These are phyloP conservation scores for Typhlomys cinereus DNA, from an alignment of 2,113 vertebrate species.

Conservation along the genomic window DNA sequence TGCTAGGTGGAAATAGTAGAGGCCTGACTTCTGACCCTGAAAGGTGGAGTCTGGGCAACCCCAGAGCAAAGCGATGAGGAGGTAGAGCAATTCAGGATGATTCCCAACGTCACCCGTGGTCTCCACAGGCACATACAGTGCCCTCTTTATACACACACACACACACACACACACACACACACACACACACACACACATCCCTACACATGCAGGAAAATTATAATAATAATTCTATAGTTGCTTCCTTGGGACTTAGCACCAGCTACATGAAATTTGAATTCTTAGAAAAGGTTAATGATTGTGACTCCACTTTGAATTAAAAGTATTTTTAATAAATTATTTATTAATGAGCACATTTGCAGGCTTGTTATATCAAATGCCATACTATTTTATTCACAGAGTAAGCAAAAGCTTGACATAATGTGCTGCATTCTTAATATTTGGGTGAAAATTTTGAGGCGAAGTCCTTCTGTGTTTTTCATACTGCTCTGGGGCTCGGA, in stretches of 20 bases:
- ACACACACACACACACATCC: too few species aligned
- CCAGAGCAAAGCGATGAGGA: too few species aligned
- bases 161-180: too few species aligned
- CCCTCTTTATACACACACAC: too few species aligned
- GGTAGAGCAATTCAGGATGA: too few species aligned
- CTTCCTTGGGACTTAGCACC: slow-evolving; percentile 18
- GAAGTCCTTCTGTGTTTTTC: neutral
- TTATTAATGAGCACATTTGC: neutral
- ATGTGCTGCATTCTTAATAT: neutral
- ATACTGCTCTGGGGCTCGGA: neutral
- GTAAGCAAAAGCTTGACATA: neutral
- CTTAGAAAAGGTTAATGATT: slow-evolving; percentile 14
- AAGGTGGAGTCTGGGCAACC: too few species aligned
- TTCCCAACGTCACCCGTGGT: too few species aligned
- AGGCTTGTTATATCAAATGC: neutral
- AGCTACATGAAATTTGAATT: neutral
- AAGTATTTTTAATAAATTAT: slow-evolving; percentile 7
- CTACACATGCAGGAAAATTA: too few species aligned
- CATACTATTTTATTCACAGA: neutral
- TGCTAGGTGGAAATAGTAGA: too few species aligned
- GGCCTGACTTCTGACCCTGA: too few species aligned
- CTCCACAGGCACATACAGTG: too few species aligned
- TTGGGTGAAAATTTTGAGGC: neutral
- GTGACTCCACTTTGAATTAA: neutral
- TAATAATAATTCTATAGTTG: neutral